phyloP scores from a whole-genome alignment of 2,888 invertebrate species.

The Phasia obesa region DNA sequence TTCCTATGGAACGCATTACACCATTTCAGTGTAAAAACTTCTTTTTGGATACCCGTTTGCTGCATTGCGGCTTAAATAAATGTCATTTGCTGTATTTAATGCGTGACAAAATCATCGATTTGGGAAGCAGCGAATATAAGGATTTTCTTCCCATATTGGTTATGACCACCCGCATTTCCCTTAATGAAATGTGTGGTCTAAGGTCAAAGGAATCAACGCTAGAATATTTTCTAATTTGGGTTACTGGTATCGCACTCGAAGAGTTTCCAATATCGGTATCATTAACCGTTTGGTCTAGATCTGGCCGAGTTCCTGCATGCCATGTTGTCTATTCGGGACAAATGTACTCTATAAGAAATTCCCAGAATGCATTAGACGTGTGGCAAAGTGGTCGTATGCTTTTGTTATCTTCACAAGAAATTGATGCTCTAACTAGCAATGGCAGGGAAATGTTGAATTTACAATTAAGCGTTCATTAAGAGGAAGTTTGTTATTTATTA shows the following conservation, averaged over 20 bases:
- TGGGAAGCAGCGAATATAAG: slow-evolving; percentile 74
- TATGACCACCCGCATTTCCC: slow-evolving; percentile 76
- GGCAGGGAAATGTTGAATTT: slow-evolving; percentile 76
- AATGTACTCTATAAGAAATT: slow-evolving; percentile 76
- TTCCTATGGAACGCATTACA: slow-evolving; percentile 77
- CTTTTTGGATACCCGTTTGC: slow-evolving; percentile 76
- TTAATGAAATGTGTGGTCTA: slow-evolving; percentile 70
- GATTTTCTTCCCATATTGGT: slow-evolving; percentile 78
- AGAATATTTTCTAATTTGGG: slow-evolving; percentile 77
- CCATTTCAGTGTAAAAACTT: slow-evolving; percentile 76
- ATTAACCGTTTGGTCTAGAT: slow-evolving; percentile 76
- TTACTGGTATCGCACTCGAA: slow-evolving; percentile 76
- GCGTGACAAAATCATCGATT: slow-evolving; percentile 75
- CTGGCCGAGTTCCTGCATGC: slow-evolving; percentile 69
- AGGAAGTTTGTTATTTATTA: background rate
- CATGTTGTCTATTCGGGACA: slow-evolving; percentile 77
- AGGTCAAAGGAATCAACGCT: slow-evolving; percentile 3
- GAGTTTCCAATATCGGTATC: slow-evolving; percentile 74
- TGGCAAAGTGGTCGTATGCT: slow-evolving; percentile 75
- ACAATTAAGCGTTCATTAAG: slow-evolving; percentile 74
- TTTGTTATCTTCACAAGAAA: slow-evolving; percentile 73
- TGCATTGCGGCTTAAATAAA: slow-evolving; percentile 72
- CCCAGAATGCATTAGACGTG: slow-evolving; percentile 72
- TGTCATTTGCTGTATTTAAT: slow-evolving; percentile 78
- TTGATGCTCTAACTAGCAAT: slow-evolving; percentile 74